phyloP scores from a whole-genome alignment of 2,797 vertebrate species.

The Lagocephalus sceleratus region DNA sequence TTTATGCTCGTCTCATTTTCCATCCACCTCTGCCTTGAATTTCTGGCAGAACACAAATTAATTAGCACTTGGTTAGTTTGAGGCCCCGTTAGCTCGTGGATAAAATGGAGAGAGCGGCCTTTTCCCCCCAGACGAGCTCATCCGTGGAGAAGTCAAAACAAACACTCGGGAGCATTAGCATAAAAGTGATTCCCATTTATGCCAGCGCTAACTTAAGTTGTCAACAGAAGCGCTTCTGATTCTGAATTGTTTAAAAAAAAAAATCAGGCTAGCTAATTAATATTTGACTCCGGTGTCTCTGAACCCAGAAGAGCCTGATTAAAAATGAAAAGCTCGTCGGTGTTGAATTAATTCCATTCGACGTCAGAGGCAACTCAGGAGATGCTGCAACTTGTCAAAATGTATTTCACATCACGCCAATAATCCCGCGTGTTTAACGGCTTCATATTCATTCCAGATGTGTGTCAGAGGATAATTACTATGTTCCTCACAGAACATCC shows the following conservation, averaged over 20 bases:
- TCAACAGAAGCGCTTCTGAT: background rate
- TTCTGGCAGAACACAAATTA: background rate
- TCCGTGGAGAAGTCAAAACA: slow-evolving; percentile 19
- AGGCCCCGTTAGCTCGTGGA: slow-evolving; percentile 48
- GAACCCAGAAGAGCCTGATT: slow-evolving; percentile 12
- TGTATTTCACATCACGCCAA: slow-evolving; percentile 16
- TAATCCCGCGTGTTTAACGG: slow-evolving; percentile 12
- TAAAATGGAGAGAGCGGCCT: slow-evolving; percentile 36
- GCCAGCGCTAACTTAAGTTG: slow-evolving; percentile 20
- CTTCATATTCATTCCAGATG: slow-evolving; percentile 19
- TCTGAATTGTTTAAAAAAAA: background rate
- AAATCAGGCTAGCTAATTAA: slow-evolving; percentile 18
- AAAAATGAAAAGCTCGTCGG: slow-evolving; percentile 23
- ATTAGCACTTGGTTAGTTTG: slow-evolving; percentile 53
- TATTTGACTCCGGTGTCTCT: slow-evolving; percentile 1
- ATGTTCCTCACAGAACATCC: background rate
- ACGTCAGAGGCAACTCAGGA: slow-evolving; percentile 17
- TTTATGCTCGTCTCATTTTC: slow-evolving; percentile 15
- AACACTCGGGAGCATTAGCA: slow-evolving; percentile 22
- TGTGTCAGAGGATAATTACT: slow-evolving; percentile 6
- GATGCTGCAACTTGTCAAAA: slow-evolving; percentile 3
- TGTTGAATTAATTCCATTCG: slow-evolving; percentile 10
- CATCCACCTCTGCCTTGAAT: slow-evolving; percentile 5
- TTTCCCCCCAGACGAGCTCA: background rate
- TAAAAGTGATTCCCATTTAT: slow-evolving; percentile 23